Percentiles rank a stretch among this genome's conserved stretches.
phyloP scores from a whole-genome alignment of 2,797 vertebrate species.

The Sebastolobus altivelis region DNA sequence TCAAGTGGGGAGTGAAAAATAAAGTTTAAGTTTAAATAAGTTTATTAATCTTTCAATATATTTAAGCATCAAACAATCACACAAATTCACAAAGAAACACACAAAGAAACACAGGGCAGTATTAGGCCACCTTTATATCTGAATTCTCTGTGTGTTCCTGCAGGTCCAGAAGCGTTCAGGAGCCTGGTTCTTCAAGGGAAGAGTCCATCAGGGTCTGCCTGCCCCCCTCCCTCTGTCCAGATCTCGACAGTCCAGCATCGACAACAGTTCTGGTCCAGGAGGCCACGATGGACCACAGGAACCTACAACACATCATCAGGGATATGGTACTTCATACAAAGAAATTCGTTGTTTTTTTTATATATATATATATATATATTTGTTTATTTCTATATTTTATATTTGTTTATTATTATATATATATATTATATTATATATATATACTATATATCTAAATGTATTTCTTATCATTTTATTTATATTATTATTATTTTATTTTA shows the following conservation, averaged over 20 bases:
- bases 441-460: too few species aligned
- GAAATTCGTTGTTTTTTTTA: neutral
- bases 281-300: slow-evolving; percentile 6
- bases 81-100: too few species aligned
- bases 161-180: slow-evolving; percentile 96
- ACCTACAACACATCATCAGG: neutral
- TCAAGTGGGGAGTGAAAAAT: neutral
- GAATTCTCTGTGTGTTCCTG: neutral
- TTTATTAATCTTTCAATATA: neutral
- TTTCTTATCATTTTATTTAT: too few species aligned
- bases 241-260: slow-evolving; percentile 64
- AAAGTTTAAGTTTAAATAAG: neutral
- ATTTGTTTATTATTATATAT: too few species aligned
- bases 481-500: too few species aligned
- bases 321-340: slow-evolving; percentile 12
- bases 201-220: slow-evolving; percentile 90
- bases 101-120: too few species aligned
- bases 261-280: slow-evolving; percentile 25
- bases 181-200: slow-evolving; percentile 97
- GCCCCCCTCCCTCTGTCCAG: slow-evolving; percentile 88
- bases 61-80: neutral
- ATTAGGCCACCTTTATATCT: too few species aligned
- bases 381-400: too few species aligned
- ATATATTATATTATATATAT: too few species aligned
- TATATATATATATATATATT: too few species aligned